A percentile compares a stretch with the other conserved stretches of the same genome.
phyloP scores from a whole-genome alignment of 2,888 invertebrate species.

The Poecilobothrus nobilitatus region DNA sequence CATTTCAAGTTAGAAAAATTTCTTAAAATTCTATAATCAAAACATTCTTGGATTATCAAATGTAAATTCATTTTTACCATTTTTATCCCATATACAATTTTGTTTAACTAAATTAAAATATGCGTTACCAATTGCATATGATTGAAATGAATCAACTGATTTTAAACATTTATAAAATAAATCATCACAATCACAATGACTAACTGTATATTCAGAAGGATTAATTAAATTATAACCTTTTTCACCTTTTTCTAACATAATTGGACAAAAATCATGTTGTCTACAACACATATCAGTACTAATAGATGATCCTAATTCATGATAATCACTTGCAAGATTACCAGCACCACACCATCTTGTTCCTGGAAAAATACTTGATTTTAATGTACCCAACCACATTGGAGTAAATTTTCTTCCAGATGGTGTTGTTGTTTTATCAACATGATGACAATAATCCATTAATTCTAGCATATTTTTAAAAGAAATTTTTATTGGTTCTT shows the following conservation, averaged over 20 bases:
- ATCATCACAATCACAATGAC: neutral
- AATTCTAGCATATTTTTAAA: neutral
- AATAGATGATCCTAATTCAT: neutral
- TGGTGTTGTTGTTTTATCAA: neutral
- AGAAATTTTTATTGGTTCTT: neutral
- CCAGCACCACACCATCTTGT: slow-evolving; percentile 5
- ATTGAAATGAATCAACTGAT: neutral
- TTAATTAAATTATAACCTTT: neutral
- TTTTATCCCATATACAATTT: neutral
- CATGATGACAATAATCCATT: neutral
- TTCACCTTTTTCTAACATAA: neutral
- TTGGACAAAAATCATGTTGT: neutral
- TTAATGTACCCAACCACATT: neutral
- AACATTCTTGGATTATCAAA: neutral
- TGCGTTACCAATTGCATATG: neutral
- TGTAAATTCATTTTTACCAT: neutral
- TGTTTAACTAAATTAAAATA: neutral
- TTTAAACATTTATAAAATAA: neutral
- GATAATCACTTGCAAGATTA: neutral
- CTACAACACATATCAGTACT: neutral
- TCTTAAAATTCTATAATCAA: neutral
- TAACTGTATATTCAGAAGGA: neutral
- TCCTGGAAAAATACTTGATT: neutral
- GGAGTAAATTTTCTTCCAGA: neutral
- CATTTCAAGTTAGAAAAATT: no score